These are phyloP conservation scores for Trichacis sp. DNA, from an alignment of 2,888 invertebrate genomes.

Conservation along the genomic window DNA sequence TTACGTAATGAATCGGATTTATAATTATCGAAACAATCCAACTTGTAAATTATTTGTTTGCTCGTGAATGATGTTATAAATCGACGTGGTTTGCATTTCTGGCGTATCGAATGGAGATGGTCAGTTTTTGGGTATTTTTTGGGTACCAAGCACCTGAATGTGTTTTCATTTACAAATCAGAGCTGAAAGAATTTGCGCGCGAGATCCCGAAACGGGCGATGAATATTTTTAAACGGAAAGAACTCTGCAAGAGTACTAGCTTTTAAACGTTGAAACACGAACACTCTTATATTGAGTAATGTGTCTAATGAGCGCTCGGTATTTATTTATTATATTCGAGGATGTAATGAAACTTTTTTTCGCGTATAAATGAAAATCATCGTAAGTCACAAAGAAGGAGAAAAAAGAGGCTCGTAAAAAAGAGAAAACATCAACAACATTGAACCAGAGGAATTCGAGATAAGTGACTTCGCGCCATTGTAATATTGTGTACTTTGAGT, in stretches of 20 bases:
- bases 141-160: too few relatives aligned
- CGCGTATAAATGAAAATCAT: not conserved
- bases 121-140: too few relatives aligned
- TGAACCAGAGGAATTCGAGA: not conserved
- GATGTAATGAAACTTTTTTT: not conserved
- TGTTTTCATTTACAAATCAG: not conserved
- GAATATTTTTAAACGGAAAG: constrained; percentile 3
- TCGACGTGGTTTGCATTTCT: too few relatives aligned
- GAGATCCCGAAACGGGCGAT: too few relatives aligned
- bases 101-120: too few relatives aligned
- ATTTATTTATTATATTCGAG: constrained; percentile 4
- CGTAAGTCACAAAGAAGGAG: too few relatives aligned
- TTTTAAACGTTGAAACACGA: not conserved
- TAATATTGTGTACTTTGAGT: not conserved
- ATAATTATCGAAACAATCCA: too few relatives aligned
- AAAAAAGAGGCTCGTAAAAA: not conserved
- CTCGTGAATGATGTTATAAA: too few relatives aligned
- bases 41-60: too few relatives aligned
- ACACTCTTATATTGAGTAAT: not conserved
- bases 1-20: too few relatives aligned
- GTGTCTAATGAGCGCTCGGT: constrained; percentile 1
- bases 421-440: too few relatives aligned
- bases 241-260: constrained; percentile 9
- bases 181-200: constrained; percentile 3
- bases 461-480: not conserved